phyloP scores from a whole-genome alignment of 92 coral and sea anemone genomes.

The Heliopora coerulea region DNA sequence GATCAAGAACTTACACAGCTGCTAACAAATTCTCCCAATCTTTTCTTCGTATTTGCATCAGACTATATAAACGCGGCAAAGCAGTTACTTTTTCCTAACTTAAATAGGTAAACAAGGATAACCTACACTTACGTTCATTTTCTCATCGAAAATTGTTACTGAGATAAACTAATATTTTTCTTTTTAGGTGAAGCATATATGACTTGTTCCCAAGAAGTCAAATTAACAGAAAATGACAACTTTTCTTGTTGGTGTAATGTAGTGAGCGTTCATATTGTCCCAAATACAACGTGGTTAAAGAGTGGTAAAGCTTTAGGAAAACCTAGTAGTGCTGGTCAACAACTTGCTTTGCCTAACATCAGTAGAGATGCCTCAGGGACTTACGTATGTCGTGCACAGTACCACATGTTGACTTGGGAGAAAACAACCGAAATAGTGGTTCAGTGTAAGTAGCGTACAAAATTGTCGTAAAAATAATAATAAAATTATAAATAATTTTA shows the following conservation, averaged over 20 bases:
- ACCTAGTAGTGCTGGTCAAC: neutral
- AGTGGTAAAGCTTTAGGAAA: neutral
- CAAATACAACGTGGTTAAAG: neutral
- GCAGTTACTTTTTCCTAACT: too few relatives aligned
- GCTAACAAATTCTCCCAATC: too few relatives aligned
- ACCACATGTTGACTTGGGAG: neutral
- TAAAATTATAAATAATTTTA: too few relatives aligned
- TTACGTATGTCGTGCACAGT: constrained; percentile 17
- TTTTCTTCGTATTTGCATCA: too few relatives aligned
- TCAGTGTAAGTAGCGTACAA: neutral
- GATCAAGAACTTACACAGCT: too few relatives aligned
- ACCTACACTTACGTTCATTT: too few relatives aligned
- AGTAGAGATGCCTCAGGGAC: neutral
- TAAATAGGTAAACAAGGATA: too few relatives aligned
- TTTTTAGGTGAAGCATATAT: constrained; percentile 12
- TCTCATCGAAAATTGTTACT: too few relatives aligned
- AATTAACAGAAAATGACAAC: neutral
- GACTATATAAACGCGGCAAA: too few relatives aligned
- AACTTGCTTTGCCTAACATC: constrained; percentile 2
- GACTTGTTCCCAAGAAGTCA: neutral
- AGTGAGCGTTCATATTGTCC: neutral
- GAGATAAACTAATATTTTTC: too few relatives aligned
- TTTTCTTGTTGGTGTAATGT: constrained; percentile 21
- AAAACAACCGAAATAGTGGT: neutral
- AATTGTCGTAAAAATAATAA: too few relatives aligned